Conservation (phyloP, 1,140 invertebrate species). For the Oncopeltus fasciatus region DNA sequence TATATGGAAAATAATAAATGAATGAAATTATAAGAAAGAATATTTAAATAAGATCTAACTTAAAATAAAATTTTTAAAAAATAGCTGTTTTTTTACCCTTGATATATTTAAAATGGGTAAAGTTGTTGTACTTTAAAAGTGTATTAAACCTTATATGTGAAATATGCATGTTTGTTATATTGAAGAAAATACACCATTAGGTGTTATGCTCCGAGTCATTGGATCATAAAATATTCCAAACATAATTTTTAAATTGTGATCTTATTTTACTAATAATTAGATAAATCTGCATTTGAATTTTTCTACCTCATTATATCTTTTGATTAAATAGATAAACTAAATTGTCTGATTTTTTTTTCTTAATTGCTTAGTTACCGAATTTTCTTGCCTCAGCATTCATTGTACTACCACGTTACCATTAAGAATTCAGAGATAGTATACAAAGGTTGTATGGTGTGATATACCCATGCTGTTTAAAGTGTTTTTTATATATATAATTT, state of each 20-base stretch:
- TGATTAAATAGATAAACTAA: constrained; percentile 4
- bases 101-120: constrained; percentile 1
- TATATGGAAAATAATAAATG: neutral
- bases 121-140: constrained; percentile 16
- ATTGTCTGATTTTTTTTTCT: constrained; percentile 1
- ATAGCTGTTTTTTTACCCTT: constrained; percentile 8
- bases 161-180: constrained; percentile 13
- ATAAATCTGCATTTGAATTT: constrained; percentile 6
- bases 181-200: neutral
- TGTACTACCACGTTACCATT: neutral
- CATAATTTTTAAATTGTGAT: constrained; percentile 10
- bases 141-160: constrained; percentile 13
- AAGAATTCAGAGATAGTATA: constrained; percentile 9
- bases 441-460: constrained; percentile 18
- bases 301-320: constrained; percentile 12
- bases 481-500: constrained; percentile 8
- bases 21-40: neutral
- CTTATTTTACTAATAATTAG: constrained; percentile 10
- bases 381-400: neutral
- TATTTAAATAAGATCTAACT: neutral
- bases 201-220: constrained; percentile 9
- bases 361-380: constrained; percentile 8
- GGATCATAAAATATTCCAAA: neutral
- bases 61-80: neutral
- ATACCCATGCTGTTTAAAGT: constrained; percentile 15